Evolutionary conservation across 2,888 invertebrate genomes (phyloP).

Genomic region (Litoditis marina): DNA sequence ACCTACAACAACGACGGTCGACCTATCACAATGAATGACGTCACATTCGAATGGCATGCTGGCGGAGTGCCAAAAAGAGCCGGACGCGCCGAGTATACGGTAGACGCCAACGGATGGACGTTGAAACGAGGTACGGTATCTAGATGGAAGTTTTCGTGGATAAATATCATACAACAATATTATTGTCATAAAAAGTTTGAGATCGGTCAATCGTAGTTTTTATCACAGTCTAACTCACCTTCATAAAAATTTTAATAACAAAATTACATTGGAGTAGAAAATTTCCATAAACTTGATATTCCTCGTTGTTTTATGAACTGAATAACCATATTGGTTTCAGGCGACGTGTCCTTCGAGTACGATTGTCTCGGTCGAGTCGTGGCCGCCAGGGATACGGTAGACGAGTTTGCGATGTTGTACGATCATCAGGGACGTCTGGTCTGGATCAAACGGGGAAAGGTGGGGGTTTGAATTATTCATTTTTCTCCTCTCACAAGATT

Average conservation of each 20-base stretch:
- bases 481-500: too few species aligned
- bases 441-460: slow-evolving; percentile 1
- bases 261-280: too few species aligned
- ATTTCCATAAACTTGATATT: too few species aligned
- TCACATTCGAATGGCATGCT: slow-evolving; percentile 28
- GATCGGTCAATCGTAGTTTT: too few species aligned
- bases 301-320: too few species aligned
- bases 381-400: slow-evolving; percentile 5
- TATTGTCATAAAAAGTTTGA: too few species aligned
- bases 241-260: too few species aligned
- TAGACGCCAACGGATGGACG: slow-evolving; percentile 22
- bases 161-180: too few species aligned
- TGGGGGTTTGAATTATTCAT: too few species aligned
- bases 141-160: not conserved
- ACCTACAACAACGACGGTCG: slow-evolving; percentile 31
- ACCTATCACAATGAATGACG: slow-evolving; percentile 27
- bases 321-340: slow-evolving; percentile 6
- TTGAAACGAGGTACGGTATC: slow-evolving; percentile 14
- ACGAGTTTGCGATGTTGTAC: slow-evolving; percentile 12
- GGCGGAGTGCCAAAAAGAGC: slow-evolving; percentile 32
- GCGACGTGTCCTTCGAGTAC: slow-evolving; percentile 16
- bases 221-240: too few species aligned
- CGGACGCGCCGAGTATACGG: slow-evolving; percentile 21
- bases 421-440: slow-evolving; percentile 31
- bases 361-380: slow-evolving; percentile 23